Conservation (phyloP, 2,797 vertebrate species). For the Pseudochaenichthys georgianus region DNA sequence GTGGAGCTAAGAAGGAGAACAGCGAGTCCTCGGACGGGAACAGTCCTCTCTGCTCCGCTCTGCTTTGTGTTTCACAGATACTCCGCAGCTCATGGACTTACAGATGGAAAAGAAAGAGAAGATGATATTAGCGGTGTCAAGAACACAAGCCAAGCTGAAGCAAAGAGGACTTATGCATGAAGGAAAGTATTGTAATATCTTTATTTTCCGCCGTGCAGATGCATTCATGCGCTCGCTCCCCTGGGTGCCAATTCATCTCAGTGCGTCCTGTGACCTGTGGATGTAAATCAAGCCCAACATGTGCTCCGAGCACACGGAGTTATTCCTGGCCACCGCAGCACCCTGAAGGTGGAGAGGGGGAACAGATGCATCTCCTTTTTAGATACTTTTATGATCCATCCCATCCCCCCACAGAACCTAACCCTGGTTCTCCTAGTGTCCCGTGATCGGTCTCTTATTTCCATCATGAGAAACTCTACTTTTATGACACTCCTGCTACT, state of each 20-base stretch:
- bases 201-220: too few species aligned
- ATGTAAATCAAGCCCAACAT: constrained; percentile 72
- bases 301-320: constrained; percentile 63
- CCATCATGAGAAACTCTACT: constrained; percentile 10
- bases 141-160: neutral
- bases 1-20: neutral
- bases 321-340: constrained; percentile 80
- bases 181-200: neutral
- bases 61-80: constrained; percentile 1
- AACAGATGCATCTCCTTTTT: constrained; percentile 74
- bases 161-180: neutral
- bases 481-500: constrained; percentile 32
- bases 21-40: neutral
- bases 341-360: constrained; percentile 58
- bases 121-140: neutral
- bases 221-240: too few species aligned
- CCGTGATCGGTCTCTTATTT: constrained; percentile 19
- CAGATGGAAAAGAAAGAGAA: neutral
- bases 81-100: neutral
- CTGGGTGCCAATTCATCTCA: too few species aligned
- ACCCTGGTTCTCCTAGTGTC: constrained; percentile 14
- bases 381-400: constrained; percentile 66
- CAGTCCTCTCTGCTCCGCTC: neutral
- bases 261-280: constrained; percentile 22
- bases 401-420: constrained; percentile 30